Conservation (phyloP, 2,797 vertebrate genomes). For the Lepilemur ruficaudatus region DNA sequence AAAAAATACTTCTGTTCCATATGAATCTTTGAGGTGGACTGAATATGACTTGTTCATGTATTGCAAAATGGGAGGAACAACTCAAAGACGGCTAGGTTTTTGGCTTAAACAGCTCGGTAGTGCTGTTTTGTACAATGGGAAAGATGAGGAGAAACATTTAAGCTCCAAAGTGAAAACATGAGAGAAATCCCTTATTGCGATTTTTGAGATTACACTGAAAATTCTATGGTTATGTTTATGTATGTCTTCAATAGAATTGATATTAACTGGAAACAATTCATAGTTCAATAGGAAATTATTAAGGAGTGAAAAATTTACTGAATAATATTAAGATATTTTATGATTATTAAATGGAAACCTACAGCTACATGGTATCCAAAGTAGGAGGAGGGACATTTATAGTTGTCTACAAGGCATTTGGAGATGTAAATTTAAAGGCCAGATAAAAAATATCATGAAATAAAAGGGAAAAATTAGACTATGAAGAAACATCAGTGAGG, state of each 20-base stretch:
- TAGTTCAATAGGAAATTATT: neutral
- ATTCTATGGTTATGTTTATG: neutral
- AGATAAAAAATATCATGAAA: constrained; percentile 23
- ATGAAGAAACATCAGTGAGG: constrained; percentile 5
- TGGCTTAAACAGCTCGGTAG: neutral
- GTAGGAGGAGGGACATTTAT: neutral
- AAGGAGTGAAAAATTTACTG: neutral
- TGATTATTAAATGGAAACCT: neutral
- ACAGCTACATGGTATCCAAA: neutral
- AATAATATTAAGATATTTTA: constrained; percentile 6
- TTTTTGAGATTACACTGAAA: neutral
- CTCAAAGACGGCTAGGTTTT: neutral
- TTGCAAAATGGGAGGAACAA: neutral
- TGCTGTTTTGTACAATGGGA: neutral
- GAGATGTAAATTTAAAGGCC: constrained; percentile 1
- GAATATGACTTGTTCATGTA: neutral
- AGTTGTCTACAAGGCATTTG: neutral
- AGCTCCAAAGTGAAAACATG: neutral
- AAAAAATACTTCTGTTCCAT: neutral
- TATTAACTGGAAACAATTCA: neutral
- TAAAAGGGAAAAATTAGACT: constrained; percentile 6
- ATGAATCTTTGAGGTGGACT: neutral
- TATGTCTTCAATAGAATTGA: neutral
- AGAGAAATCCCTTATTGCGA: neutral
- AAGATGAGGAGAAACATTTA: neutral